Conservation (phyloP, 30 jellyfish, hydroid and myxozoan species). For the Catostylus mosaicus region DNA sequence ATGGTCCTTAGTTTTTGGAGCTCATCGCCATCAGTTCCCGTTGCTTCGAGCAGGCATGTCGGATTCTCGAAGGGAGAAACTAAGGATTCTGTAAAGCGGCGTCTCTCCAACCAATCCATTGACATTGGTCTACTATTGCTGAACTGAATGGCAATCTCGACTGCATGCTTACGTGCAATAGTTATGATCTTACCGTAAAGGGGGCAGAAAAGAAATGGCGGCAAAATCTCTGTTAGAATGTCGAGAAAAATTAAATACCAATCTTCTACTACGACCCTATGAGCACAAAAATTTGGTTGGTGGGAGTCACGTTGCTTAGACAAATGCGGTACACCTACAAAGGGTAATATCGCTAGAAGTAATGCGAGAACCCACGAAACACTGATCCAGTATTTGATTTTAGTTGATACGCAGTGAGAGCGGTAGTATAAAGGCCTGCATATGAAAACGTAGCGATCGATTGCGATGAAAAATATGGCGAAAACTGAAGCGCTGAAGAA, state of each 20-base stretch:
- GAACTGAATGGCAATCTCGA: constrained; percentile 53
- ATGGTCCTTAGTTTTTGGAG: constrained; percentile 1
- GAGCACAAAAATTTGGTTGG: not conserved
- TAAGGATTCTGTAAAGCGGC: constrained; percentile 32
- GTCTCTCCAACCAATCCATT: constrained; percentile 38
- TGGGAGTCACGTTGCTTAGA: not conserved
- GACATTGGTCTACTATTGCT: constrained; percentile 1
- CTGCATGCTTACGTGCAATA: constrained; percentile 63
- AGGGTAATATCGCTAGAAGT: constrained; percentile 38
- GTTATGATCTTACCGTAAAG: constrained; percentile 41
- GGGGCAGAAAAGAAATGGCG: constrained; percentile 43
- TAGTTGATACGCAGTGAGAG: constrained; percentile 23
- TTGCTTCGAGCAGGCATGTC: constrained; percentile 1
- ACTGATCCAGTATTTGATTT: constrained; percentile 4
- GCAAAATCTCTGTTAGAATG: constrained; percentile 30
- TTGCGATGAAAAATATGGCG: constrained; percentile 45
- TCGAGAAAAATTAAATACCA: constrained; percentile 19
- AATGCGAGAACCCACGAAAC: constrained; percentile 41
- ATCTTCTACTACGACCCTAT: constrained; percentile 22
- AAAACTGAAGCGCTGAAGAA: constrained; percentile 57
- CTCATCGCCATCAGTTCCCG: constrained; percentile 13
- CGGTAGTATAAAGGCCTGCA: constrained; percentile 56
- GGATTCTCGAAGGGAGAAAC: constrained; percentile 36
- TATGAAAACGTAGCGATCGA: constrained; percentile 67
- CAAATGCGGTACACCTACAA: not conserved